Base-by-base conservation (phyloP, 2,797 vertebrate species). In the Typhlichthys eigenmanni region DNA sequence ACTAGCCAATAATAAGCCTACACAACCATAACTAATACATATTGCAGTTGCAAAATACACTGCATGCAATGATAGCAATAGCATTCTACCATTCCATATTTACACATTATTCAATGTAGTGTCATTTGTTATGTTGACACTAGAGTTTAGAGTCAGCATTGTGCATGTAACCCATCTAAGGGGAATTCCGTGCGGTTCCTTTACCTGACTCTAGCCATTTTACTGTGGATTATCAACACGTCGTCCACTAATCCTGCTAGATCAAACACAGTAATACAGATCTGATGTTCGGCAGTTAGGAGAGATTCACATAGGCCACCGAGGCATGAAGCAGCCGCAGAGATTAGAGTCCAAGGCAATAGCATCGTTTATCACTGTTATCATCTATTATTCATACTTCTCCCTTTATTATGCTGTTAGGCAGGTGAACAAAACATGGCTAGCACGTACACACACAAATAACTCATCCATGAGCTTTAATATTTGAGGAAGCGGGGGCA, bases 371-470 rank as follows among this genome's bases (percentile, higher is more conserved):
- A 78, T 78, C 50, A 16, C 62, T 49, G 72, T 68, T 71, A 67
- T 71, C 75, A 86, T 85, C 75, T 67, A 90, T 88, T 81, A 88
- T 90, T 89, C 71, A 89, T 84, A 13, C 24, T 63, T 57, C 71
- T 71, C 38, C 72, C 63, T 84, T 82, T 77, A 83, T 74, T 77
- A 80, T 52, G 64, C 79, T 4, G 68, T 81, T 78, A 79, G 73
- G 71, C 11, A 47, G 61, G 57, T 13, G 62, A 84, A 82, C 80
- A 81, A 87, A 81, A 82, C 69, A 79, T 58, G 62, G 70, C 66
- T 60, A 50, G 52, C 65, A 46, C 19, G 57, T 54, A 60, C 65
- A 67, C 48, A 75, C 48, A 75, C 62, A 77, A 60, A 86, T 76
- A 72, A 79, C 69, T 87, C 78, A 81, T 56, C 45, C 75, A 73